Evolutionary conservation across 2,888 invertebrate species (phyloP).

Genomic region (Mycalesis mineus): DNA sequence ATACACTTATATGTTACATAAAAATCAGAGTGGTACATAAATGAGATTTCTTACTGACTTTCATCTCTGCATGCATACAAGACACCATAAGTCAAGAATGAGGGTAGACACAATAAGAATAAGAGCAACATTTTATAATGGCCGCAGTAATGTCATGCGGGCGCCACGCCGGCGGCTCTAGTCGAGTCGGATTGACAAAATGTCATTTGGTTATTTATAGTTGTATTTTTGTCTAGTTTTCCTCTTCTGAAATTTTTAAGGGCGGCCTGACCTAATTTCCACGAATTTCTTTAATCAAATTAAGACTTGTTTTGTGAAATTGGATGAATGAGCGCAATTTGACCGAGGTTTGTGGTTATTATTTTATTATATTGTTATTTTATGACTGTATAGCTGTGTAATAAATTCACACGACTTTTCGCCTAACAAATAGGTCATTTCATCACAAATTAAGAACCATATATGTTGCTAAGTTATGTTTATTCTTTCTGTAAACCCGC

Average conservation of each 20-base stretch:
- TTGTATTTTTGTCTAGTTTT: constrained; percentile 12
- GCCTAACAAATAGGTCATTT: too few species aligned
- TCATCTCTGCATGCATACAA: too few species aligned
- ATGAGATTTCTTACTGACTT: too few species aligned
- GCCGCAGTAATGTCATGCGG: constrained; percentile 74
- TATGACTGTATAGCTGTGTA: neutral
- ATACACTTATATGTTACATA: too few species aligned
- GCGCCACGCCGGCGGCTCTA: constrained; percentile 55
- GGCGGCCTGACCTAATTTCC: constrained; percentile 9
- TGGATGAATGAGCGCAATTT: too few species aligned
- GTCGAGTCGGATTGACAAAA: constrained; percentile 30
- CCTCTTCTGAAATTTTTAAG: constrained; percentile 9
- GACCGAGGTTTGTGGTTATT: too few species aligned
- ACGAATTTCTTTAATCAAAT: neutral
- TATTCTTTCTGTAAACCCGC: too few species aligned
- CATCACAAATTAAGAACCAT: too few species aligned
- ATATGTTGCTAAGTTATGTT: too few species aligned
- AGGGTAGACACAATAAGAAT: constrained; percentile 20
- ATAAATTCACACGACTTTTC: too few species aligned
- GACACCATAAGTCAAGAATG: neutral
- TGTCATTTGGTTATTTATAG: constrained; percentile 9
- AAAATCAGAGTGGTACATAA: too few species aligned
- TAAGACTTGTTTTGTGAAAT: neutral
- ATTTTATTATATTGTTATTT: neutral
- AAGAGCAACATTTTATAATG: constrained; percentile 75